Evolutionary conservation across 2,113 vertebrate genomes (phyloP).

Genomic region (Empidonax traillii): DNA sequence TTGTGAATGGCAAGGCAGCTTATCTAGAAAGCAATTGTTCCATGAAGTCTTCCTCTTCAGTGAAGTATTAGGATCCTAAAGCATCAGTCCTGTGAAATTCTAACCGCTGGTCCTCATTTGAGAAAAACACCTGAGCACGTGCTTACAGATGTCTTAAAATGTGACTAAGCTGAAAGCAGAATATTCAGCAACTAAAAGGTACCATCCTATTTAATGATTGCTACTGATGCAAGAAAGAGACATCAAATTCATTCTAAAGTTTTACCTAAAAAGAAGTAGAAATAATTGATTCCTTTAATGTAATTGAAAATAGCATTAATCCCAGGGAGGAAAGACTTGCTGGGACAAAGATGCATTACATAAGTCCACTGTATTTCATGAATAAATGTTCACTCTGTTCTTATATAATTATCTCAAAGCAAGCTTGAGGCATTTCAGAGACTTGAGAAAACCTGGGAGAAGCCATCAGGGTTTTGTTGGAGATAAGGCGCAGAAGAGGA

Average conservation of each 20-base stretch:
- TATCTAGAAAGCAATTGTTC: not conserved
- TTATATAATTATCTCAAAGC: not conserved
- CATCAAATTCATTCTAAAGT: not conserved
- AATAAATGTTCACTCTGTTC: not conserved
- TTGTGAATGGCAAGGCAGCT: not conserved
- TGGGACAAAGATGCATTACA: not conserved
- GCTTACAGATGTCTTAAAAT: not conserved
- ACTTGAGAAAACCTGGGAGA: not conserved
- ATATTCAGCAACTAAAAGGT: not conserved
- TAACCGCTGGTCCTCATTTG: not conserved
- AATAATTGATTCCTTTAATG: conserved; percentile 5
- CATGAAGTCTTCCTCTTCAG: not conserved
- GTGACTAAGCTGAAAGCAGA: not conserved
- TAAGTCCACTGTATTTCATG: not conserved
- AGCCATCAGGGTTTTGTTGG: not conserved
- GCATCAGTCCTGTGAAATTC: not conserved
- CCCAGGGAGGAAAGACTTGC: not conserved
- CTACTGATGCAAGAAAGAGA: not conserved
- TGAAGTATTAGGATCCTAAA: not conserved
- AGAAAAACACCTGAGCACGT: not conserved
- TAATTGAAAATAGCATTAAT: not conserved
- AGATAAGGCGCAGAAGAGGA: not conserved
- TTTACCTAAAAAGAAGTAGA: not conserved
- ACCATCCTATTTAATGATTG: not conserved
- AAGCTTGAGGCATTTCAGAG: not conserved